phyloP scores from a whole-genome alignment of 2,113 vertebrate genomes.

The Macaca fascicularis region T2T-MFA8v1.1 NC_088390.1:14068001-14068500 shows the following conservation, averaged over 20 bases:
- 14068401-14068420: not conserved
- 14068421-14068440: accelerated
- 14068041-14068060: not conserved
- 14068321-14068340: not conserved
- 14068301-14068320: not conserved
- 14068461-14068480: not conserved
- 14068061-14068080: no score
- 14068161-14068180: not conserved
- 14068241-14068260: not conserved
- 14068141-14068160: not conserved
- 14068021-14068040: not conserved
- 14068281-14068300: no score
- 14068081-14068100: not conserved
- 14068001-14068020: not conserved
- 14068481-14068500: not conserved
- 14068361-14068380: no score
- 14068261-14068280: not conserved
- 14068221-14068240: not conserved
- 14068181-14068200: not conserved
- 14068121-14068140: not conserved
- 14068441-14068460: not conserved
- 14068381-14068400: not conserved
- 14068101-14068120: not conserved
- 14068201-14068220: not conserved
- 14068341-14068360: not conserved